phyloP scores from a whole-genome alignment of 2,113 vertebrate genomes.

The Peucedramus taeniatus region DNA sequence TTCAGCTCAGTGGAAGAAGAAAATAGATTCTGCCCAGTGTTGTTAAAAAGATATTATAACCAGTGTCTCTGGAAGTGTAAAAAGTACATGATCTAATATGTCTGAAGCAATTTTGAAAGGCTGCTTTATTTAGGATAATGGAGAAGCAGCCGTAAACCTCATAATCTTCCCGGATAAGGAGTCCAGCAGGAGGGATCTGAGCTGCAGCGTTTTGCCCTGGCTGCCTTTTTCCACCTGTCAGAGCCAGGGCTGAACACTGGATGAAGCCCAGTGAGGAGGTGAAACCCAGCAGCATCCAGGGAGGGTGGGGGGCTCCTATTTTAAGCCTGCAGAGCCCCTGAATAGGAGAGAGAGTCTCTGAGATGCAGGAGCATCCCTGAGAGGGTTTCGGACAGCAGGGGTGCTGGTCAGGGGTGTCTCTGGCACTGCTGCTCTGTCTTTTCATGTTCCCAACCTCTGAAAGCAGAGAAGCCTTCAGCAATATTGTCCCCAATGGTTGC shows the following conservation, averaged over 20 bases:
- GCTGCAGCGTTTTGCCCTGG: background rate
- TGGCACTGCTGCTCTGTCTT: background rate
- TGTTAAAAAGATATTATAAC: constrained; percentile 69
- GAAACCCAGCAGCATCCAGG: background rate
- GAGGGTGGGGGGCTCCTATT: background rate
- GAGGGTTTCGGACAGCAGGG: background rate
- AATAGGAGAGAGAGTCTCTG: background rate
- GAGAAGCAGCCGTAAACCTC: constrained; percentile 60
- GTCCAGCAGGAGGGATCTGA: constrained; percentile 4
- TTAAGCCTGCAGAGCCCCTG: background rate
- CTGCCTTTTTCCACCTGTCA: background rate
- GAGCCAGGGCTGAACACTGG: background rate
- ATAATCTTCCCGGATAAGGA: constrained; percentile 29
- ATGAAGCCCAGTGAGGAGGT: background rate
- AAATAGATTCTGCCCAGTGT: constrained; percentile 56
- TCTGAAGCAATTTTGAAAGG: constrained; percentile 61
- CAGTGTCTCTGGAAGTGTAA: constrained; percentile 62
- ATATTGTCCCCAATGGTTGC: background rate
- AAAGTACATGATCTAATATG: constrained; percentile 64
- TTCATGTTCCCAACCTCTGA: background rate
- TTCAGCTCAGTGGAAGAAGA: constrained; percentile 45
- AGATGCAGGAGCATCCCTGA: background rate
- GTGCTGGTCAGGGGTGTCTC: background rate
- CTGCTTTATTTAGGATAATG: constrained; percentile 67
- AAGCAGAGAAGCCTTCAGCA: background rate